Evolutionary conservation across 2,888 invertebrate genomes (phyloP), one percentile per base, ranked within the genome.

Genomic region (Strigamia maritima): DNA sequence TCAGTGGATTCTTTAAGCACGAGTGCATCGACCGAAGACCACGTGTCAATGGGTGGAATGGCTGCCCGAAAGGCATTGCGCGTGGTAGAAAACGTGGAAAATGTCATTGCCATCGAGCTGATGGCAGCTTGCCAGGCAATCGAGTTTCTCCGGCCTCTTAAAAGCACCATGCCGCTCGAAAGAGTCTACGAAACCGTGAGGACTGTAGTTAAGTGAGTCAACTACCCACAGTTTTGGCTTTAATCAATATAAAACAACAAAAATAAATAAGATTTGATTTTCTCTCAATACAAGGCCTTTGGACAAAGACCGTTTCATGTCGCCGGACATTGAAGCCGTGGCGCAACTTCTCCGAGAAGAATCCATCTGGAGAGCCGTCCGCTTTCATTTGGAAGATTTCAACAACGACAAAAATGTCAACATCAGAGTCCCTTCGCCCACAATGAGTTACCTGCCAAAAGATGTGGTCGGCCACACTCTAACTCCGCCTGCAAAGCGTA

Each of bases 21-120:
- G 0, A 90, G 90, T 82, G 91, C 90, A 26, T 90, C 90, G 12
- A 90, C 90, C 35, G 91, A 91, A 84, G 91, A 91, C 84, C 91
- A 91, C 84, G 91, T 91, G 65, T 90, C 90, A 12, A 91, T 91
- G 91, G 91, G 91, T 19, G 90, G 90, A 12, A 91, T 89, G 84
- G 86, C 91, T 0, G 91, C 91, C 1, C 84, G 91, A 81, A 91
- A 91, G 84, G 88, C 89, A 14, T 85, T 91, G 26, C 87, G 87
- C 85, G 88, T 88, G 44, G 85, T 88, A 14, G 87, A 87, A 82
- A 88, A 88, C 82, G 88, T 88, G n/a, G 88, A 88, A 82, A 80
- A 86, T 84, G 90, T 91, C 26, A 87, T 91, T 70, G 91, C 90
- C 8, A 90, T 91, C 82, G 91, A 91, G 83, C 84, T 91, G 65